Percentiles rank a stretch among this genome's conserved stretches.
Conservation (phyloP, 2,797 vertebrate genomes). For the Selene dorsalis region DNA sequence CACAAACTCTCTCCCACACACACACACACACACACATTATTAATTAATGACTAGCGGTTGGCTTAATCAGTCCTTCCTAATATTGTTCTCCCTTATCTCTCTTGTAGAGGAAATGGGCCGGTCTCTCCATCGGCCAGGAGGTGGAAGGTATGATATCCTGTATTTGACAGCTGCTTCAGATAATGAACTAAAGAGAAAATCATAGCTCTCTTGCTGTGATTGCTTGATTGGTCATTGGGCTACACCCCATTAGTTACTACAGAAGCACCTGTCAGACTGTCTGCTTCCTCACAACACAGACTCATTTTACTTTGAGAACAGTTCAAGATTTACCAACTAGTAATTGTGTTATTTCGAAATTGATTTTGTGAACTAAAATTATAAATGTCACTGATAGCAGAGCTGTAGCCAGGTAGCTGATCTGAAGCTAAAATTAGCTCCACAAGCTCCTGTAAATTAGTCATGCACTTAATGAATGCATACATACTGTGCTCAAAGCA, state of each 20-base stretch:
- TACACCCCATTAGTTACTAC: neutral
- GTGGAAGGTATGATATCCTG: constrained; percentile 89
- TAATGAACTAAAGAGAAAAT: neutral
- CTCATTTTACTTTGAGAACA: neutral
- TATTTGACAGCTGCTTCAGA: neutral
- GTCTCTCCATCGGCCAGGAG: constrained; percentile 96
- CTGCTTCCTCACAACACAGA: too few species aligned
- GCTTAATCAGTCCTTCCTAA: neutral
- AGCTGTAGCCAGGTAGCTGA: neutral
- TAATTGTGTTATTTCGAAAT: neutral
- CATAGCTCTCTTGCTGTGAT: neutral
- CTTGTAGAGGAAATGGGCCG: constrained; percentile 96
- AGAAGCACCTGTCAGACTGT: neutral
- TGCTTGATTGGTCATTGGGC: neutral
- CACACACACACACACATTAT: neutral
- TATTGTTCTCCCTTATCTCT: constrained; percentile 25
- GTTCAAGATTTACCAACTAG: neutral
- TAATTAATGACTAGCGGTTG: too few species aligned
- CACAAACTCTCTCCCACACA: constrained; percentile 15
- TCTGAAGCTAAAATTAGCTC: neutral
- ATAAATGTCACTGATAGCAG: neutral
- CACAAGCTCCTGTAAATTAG: neutral
- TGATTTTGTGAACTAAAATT: neutral
- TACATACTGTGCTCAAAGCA: neutral
- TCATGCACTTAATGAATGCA: neutral